These are phyloP conservation scores for Hesperia comma DNA, from an alignment of 2,888 invertebrate genomes.

Conservation along the genomic window DNA sequence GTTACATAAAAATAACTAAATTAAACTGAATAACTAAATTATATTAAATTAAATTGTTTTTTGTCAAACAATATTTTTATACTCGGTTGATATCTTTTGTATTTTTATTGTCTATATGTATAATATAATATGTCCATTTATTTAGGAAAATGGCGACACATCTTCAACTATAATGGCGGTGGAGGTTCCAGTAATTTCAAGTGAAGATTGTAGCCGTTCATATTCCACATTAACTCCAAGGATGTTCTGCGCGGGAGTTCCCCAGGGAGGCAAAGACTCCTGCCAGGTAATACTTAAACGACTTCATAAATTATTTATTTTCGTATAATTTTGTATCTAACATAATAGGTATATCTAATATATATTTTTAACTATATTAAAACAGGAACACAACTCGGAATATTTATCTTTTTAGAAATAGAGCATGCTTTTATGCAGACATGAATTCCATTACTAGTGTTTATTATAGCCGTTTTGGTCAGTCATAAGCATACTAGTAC, in stretches of 20 bases:
- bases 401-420: no score
- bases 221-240: constrained; percentile 56
- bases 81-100: no score
- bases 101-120: no score
- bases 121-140: background rate
- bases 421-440: no score
- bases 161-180: constrained; percentile 58
- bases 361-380: no score
- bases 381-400: no score
- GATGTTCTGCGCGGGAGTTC: constrained; percentile 71
- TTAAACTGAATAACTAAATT: background rate
- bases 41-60: background rate
- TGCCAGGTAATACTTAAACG: constrained; percentile 61
- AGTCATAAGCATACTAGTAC: no score
- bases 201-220: constrained; percentile 49
- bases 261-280: constrained; percentile 71
- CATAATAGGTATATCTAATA: no score
- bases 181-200: constrained; percentile 51
- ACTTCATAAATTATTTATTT: background rate
- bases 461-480: no score
- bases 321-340: no score
- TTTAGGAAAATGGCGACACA: constrained; percentile 59
- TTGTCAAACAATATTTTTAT: no score
- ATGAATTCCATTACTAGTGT: no score
- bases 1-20: background rate